Conservation (phyloP, 2,797 vertebrate species). For the Erpetoichthys calabaricus region DNA sequence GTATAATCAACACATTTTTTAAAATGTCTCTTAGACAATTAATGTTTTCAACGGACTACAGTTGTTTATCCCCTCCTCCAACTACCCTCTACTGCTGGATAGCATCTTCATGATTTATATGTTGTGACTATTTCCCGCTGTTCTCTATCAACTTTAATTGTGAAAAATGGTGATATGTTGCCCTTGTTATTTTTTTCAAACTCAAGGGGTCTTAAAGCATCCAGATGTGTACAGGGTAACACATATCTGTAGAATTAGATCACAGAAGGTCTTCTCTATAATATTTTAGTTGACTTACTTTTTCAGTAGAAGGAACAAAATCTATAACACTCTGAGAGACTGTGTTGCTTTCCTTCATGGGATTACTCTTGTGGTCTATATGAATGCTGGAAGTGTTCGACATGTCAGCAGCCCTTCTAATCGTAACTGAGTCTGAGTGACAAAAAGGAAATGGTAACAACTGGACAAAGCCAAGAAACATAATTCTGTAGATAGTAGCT, state of each 20-base stretch:
- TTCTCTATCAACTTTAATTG: slow-evolving; percentile 65
- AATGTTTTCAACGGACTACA: slow-evolving; percentile 20
- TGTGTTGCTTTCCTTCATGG: slow-evolving; percentile 52
- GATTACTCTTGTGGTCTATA: slow-evolving; percentile 38
- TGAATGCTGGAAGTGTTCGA: slow-evolving; percentile 37
- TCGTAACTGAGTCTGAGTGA: slow-evolving; percentile 47
- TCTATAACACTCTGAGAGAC: slow-evolving; percentile 29
- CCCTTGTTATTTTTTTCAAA: slow-evolving; percentile 58
- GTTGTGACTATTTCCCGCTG: slow-evolving; percentile 63
- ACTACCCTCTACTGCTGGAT: slow-evolving; percentile 33
- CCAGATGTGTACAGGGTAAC: slow-evolving; percentile 47
- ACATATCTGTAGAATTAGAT: slow-evolving; percentile 57
- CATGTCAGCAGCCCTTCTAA: slow-evolving; percentile 46
- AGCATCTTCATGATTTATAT: slow-evolving; percentile 56
- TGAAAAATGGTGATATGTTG: slow-evolving; percentile 58
- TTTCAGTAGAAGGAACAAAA: slow-evolving; percentile 41
- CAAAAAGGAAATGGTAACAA: slow-evolving; percentile 50
- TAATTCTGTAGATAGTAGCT: slow-evolving; percentile 37
- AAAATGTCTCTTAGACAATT: slow-evolving; percentile 8
- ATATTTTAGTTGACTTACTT: slow-evolving; percentile 65
- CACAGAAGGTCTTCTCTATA: slow-evolving; percentile 41
- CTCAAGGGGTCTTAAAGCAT: slow-evolving; percentile 52
- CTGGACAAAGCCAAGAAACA: slow-evolving; percentile 23
- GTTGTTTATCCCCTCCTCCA: slow-evolving; percentile 30
- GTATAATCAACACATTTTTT: slow-evolving; percentile 7